These are phyloP conservation scores for Drosophila nikananu DNA, from an alignment of 1,140 invertebrate species.

Conservation along the genomic window DNA sequence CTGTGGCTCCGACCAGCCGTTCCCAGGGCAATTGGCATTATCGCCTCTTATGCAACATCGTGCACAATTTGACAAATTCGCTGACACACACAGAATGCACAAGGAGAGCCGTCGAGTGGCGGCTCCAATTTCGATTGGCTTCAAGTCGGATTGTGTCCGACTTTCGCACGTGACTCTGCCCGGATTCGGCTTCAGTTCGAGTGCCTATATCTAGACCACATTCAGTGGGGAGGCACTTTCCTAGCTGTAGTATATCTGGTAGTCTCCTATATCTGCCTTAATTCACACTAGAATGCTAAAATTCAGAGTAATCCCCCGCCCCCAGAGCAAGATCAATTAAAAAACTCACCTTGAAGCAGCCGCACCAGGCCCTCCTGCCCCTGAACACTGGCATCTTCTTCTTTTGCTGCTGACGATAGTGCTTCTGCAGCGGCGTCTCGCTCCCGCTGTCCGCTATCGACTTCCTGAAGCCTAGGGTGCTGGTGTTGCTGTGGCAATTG, in stretches of 20 bases:
- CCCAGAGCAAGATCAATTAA: not conserved
- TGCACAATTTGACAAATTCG: conserved; percentile 57
- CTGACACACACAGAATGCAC: conserved; percentile 31
- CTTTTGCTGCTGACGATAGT: conserved; percentile 82
- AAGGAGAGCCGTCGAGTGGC: conserved; percentile 6
- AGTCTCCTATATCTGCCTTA: not conserved
- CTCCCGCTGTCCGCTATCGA: conserved; percentile 30
- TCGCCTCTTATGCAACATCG: conserved; percentile 58
- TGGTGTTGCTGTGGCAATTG: conserved; percentile 19
- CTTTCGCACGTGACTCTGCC: conserved; percentile 60
- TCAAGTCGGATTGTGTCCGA: conserved; percentile 1
- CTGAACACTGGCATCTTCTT: conserved; percentile 87
- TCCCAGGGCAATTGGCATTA: conserved; percentile 29
- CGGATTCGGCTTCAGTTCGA: not conserved
- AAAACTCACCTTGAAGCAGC: conserved; percentile 87
- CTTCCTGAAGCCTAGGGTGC: conserved; percentile 34
- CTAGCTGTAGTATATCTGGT: not conserved
- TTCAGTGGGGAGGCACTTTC: not conserved
- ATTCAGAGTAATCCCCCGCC: too few relatives aligned
- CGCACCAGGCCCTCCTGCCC: conserved; percentile 88
- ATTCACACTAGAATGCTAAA: not conserved
- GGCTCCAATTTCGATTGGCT: conserved; percentile 39
- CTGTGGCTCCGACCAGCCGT: not conserved
- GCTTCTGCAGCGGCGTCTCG: conserved; percentile 82
- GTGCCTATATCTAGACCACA: not conserved